Evolutionary conservation across 2,113 vertebrate genomes (phyloP).

Genomic region (Tor tambroides): DNA sequence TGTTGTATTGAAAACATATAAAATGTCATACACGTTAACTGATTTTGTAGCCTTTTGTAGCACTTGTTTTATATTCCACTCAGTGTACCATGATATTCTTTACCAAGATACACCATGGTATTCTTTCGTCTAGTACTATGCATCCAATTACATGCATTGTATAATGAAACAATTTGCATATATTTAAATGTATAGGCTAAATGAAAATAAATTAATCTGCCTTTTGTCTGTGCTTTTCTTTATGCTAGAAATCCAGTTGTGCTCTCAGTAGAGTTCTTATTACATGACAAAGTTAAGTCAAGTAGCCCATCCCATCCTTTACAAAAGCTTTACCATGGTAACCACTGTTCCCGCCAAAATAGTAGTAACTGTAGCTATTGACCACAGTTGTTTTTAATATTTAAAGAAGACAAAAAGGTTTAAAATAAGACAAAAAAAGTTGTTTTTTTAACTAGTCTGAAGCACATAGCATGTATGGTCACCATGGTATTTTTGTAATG

Average conservation of each 20-base stretch:
- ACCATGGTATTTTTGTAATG: not conserved
- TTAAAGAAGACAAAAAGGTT: too few species aligned
- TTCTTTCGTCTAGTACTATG: not conserved
- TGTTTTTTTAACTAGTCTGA: too few species aligned
- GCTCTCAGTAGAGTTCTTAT: not conserved
- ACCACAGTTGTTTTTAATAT: not conserved
- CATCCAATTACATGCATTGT: not conserved
- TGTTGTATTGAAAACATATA: not conserved
- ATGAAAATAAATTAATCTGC: not conserved
- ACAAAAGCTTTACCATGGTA: not conserved
- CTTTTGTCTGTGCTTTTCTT: not conserved
- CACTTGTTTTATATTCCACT: not conserved
- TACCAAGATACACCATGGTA: not conserved
- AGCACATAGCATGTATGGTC: not conserved
- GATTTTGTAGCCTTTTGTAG: not conserved
- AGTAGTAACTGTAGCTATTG: not conserved
- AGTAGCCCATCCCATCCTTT: not conserved
- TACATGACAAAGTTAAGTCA: not conserved
- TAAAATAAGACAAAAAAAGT: too few species aligned
- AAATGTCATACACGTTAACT: not conserved
- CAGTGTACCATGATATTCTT: not conserved
- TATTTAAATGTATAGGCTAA: not conserved
- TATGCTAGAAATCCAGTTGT: not conserved
- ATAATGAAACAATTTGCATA: not conserved
- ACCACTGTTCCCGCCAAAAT: not conserved